Percentiles rank a stretch among this genome's conserved stretches.
Evolutionary conservation across 2,888 invertebrate genomes (phyloP).

Genomic region (Entomobrya multifasciata): DNA sequence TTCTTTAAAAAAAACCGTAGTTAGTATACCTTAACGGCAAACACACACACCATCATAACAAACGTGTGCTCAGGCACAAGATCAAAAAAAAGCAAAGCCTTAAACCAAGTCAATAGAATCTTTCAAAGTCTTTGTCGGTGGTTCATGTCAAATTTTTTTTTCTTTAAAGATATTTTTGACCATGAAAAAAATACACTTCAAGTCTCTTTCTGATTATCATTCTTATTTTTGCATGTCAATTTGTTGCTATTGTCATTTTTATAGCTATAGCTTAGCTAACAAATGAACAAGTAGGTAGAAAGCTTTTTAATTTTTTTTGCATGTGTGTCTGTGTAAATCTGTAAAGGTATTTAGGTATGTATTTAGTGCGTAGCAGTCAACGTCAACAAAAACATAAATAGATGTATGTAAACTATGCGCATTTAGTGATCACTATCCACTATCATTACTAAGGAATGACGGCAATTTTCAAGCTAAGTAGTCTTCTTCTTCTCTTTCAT

Average conservation of each 20-base stretch:
- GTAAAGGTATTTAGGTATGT: conserved; percentile 37
- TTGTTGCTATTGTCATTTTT: conserved; percentile 21
- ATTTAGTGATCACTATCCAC: too few relatives aligned
- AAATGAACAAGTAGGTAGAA: not conserved
- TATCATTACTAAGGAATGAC: too few relatives aligned
- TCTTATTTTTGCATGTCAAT: conserved; percentile 29
- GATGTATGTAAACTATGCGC: too few relatives aligned
- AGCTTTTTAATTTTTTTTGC: too few relatives aligned
- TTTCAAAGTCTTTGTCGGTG: too few relatives aligned
- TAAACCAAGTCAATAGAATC: too few relatives aligned
- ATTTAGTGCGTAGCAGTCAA: conserved; percentile 42
- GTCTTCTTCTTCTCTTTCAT: too few relatives aligned
- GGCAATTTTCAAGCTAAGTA: too few relatives aligned
- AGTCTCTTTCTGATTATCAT: not conserved
- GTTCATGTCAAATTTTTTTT: too few relatives aligned
- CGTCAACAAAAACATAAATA: conserved; percentile 21
- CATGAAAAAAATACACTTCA: not conserved
- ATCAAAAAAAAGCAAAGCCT: not conserved
- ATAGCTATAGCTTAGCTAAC: too few relatives aligned
- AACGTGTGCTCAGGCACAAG: not conserved
- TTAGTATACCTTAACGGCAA: not conserved
- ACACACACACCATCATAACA: not conserved
- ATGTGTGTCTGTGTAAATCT: not conserved
- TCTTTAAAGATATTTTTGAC: too few relatives aligned
- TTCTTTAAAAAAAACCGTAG: too few relatives aligned